These are phyloP conservation scores for Scaptomyza flava DNA, from an alignment of 2,888 invertebrate species.

Conservation along the genomic window DNA sequence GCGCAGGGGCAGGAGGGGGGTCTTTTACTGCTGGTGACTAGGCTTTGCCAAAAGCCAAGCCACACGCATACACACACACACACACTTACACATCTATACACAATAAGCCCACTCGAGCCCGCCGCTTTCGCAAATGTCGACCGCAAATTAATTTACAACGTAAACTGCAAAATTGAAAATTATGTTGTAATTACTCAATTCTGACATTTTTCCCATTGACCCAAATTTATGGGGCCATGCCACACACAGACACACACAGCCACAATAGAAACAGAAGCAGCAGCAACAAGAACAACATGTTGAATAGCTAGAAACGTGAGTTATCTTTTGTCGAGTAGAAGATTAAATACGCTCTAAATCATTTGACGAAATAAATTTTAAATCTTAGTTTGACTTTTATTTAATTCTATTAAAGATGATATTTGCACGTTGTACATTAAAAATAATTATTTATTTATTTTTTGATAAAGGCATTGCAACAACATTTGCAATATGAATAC, in stretches of 20 bases:
- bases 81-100: slow-evolving; percentile 1
- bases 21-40: neutral
- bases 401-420: no score
- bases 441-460: no score
- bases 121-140: slow-evolving; percentile 66
- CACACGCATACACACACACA: slow-evolving; percentile 22
- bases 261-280: slow-evolving; percentile 14
- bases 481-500: no score
- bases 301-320: slow-evolving; percentile 8
- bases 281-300: slow-evolving; percentile 6
- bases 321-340: slow-evolving; percentile 18
- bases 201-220: slow-evolving; percentile 80
- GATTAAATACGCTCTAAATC: slow-evolving; percentile 26
- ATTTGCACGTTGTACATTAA: no score
- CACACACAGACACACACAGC: slow-evolving; percentile 29
- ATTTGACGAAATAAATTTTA: neutral
- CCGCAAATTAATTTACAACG: slow-evolving; percentile 79
- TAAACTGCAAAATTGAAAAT: slow-evolving; percentile 80
- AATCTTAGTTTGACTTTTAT: neutral
- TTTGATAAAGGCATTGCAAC: no score
- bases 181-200: slow-evolving; percentile 80
- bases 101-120: slow-evolving; percentile 32
- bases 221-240: slow-evolving; percentile 74
- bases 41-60: slow-evolving; percentile 24
- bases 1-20: neutral